Evolutionary conservation across 2,888 invertebrate species (phyloP).

Genomic region (Harmothoe impar): DNA sequence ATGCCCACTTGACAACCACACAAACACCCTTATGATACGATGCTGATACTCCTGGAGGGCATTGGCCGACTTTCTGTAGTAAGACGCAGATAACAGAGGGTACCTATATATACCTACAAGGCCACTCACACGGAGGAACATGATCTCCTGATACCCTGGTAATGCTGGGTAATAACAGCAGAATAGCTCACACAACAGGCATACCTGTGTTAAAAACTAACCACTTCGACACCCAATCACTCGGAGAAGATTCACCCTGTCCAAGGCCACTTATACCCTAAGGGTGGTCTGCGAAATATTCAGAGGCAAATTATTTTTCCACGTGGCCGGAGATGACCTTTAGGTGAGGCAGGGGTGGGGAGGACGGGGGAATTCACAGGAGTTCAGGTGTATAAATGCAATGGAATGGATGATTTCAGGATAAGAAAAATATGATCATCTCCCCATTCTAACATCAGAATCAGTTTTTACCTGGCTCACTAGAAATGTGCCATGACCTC

Average conservation of each 20-base stretch:
- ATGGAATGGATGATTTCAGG: not conserved
- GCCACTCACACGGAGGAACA: too few relatives aligned
- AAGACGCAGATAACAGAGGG: too few relatives aligned
- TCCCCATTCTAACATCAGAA: too few relatives aligned
- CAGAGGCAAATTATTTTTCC: constrained; percentile 10
- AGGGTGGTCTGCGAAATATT: not conserved
- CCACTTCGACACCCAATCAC: not conserved
- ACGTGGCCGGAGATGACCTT: not conserved
- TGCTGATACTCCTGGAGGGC: too few relatives aligned
- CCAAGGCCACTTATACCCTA: not conserved
- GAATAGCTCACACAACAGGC: not conserved
- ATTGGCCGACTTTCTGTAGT: too few relatives aligned
- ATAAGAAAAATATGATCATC: not conserved
- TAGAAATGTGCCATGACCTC: too few relatives aligned
- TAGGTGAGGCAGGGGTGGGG: not conserved
- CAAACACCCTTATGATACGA: too few relatives aligned
- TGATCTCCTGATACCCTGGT: too few relatives aligned
- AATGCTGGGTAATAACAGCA: too few relatives aligned
- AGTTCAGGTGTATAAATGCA: not conserved
- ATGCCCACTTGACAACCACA: too few relatives aligned
- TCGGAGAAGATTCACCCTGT: not conserved
- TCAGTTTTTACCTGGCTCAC: too few relatives aligned
- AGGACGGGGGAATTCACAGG: not conserved
- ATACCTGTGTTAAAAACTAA: not conserved
- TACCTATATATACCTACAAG: too few relatives aligned